A percentile compares a stretch with the other conserved stretches of the same genome.
phyloP scores from a whole-genome alignment of 2,888 invertebrate genomes.

The Heliconius hortense region DNA sequence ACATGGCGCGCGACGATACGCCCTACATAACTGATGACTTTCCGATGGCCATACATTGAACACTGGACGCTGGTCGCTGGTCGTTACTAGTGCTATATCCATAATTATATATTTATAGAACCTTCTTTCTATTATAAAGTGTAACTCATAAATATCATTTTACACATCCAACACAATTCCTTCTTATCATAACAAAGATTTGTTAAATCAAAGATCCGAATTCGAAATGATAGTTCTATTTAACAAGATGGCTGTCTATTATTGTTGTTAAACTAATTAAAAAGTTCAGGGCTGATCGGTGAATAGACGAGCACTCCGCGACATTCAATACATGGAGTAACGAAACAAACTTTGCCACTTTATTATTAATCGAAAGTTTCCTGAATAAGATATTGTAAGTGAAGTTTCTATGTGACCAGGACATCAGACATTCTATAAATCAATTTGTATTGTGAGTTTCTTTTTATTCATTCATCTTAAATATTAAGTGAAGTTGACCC shows the following conservation, averaged over 20 bases:
- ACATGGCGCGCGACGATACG: conserved; percentile 76
- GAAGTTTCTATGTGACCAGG: conserved; percentile 6
- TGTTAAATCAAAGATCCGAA: conserved; percentile 22
- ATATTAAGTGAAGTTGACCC: not conserved
- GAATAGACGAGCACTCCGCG: conserved; percentile 52
- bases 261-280: conserved; percentile 75
- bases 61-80: conserved; percentile 37
- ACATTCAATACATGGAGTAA: conserved; percentile 50
- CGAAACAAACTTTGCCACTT: conserved; percentile 37
- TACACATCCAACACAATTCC: not conserved
- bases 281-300: conserved; percentile 66
- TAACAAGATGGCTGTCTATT: conserved; percentile 66
- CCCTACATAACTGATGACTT: conserved; percentile 81
- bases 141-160: not conserved
- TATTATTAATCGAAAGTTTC: conserved; percentile 32
- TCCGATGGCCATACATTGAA: conserved; percentile 78
- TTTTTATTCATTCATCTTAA: not conserved
- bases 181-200: not conserved
- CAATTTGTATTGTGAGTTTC: conserved; percentile 14
- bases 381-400: conserved; percentile 18
- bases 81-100: conserved; percentile 25
- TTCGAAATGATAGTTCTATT: conserved; percentile 53
- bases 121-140: conserved; percentile 1
- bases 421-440: conserved; percentile 14
- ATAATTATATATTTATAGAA: conserved; percentile 41